Percentiles rank a stretch among this genome's conserved stretches.
These are phyloP conservation scores for Lamproptera curius DNA, from an alignment of 2,888 invertebrate genomes.

Conservation along the genomic window DNA sequence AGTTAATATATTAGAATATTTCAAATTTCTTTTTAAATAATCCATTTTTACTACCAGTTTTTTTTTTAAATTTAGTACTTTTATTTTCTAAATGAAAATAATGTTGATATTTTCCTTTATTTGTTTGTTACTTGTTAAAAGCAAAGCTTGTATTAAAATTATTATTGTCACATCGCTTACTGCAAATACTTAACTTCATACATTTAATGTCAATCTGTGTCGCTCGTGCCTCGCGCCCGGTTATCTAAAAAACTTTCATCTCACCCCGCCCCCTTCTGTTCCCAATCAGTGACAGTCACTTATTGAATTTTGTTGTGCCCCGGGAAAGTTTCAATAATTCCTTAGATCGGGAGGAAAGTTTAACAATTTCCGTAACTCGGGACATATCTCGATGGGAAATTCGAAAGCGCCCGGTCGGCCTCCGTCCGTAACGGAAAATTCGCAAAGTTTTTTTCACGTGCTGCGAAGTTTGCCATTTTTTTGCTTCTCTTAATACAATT, in stretches of 20 bases:
- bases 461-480: slow-evolving; percentile 10
- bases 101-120: too few relatives aligned
- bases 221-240: slow-evolving; percentile 13
- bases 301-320: slow-evolving; percentile 76
- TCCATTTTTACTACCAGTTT: too few relatives aligned
- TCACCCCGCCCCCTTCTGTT: slow-evolving; percentile 26
- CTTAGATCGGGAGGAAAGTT: slow-evolving; percentile 61
- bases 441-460: slow-evolving; percentile 15
- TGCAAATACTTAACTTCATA: too few relatives aligned
- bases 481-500: slow-evolving; percentile 14
- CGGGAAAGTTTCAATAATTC: slow-evolving; percentile 71
- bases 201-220: too few relatives aligned
- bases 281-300: slow-evolving; percentile 73
- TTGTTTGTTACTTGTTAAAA: too few relatives aligned
- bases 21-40: too few relatives aligned
- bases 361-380: slow-evolving; percentile 71
- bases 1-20: too few relatives aligned
- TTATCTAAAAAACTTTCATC: slow-evolving; percentile 25
- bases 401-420: slow-evolving; percentile 30
- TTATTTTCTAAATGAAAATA: too few relatives aligned
- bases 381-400: slow-evolving; percentile 51
- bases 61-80: too few relatives aligned
- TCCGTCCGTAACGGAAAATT: slow-evolving; percentile 20
- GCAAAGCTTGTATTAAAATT: too few relatives aligned
- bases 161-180: too few relatives aligned